Conservation (phyloP, 2,888 invertebrate species). For the Imbricaverruca yamaguchii region DNA sequence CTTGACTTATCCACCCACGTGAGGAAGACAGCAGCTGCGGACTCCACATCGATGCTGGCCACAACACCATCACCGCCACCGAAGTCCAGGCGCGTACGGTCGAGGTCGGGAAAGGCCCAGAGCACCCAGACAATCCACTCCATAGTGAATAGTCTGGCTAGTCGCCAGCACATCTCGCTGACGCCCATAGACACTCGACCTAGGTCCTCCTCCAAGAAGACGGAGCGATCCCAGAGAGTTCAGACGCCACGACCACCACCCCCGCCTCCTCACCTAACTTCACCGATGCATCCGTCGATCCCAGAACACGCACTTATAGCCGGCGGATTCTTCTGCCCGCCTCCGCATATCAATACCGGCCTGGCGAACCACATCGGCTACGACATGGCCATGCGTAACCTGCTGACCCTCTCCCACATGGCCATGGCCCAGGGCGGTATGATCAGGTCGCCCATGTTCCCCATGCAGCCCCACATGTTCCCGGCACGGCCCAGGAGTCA, state of each 20-base stretch:
- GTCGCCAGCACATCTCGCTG: background rate
- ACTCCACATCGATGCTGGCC: background rate
- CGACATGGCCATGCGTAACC: constrained; percentile 18
- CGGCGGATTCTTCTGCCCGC: background rate
- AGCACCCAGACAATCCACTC: constrained; percentile 7
- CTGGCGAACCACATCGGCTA: background rate
- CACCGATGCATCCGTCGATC: background rate
- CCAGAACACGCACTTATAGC: background rate
- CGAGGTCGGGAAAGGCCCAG: background rate
- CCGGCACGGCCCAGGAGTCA: background rate
- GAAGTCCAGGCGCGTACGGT: background rate
- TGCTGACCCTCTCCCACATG: constrained; percentile 16
- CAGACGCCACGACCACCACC: background rate
- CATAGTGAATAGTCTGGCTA: background rate
- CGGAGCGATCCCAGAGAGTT: background rate
- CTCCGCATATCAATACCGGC: background rate
- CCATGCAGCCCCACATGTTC: background rate
- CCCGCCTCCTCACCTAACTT: background rate
- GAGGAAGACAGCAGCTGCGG: background rate
- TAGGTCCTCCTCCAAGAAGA: background rate
- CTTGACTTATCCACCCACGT: background rate
- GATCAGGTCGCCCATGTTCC: background rate
- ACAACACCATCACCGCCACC: background rate
- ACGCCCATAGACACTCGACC: background rate
- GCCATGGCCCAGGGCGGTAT: constrained; percentile 15